Conservation (phyloP, 2,797 vertebrate genomes). For the Poecile montanus region DNA sequence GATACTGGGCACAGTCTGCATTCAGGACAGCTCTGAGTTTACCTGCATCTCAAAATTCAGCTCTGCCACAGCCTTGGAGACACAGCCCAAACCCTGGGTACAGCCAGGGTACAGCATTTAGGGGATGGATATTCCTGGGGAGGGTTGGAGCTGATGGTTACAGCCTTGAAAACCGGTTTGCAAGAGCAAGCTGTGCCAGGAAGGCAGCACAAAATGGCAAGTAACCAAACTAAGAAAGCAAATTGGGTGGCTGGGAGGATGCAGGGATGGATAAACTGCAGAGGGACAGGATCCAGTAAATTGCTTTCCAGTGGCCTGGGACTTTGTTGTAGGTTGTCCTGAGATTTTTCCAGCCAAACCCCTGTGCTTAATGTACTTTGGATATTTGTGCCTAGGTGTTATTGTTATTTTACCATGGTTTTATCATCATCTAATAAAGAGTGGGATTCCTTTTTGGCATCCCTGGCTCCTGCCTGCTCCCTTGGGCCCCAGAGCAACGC, state of each 20-base stretch:
- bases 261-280: neutral
- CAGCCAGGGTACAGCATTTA: neutral
- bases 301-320: neutral
- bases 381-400: neutral
- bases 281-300: neutral
- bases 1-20: fast-evolving
- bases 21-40: neutral
- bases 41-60: neutral
- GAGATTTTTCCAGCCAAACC: neutral
- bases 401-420: slow-evolving; percentile 8
- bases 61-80: neutral
- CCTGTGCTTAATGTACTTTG: fast-evolving
- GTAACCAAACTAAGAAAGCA: neutral
- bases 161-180: neutral
- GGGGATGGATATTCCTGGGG: neutral
- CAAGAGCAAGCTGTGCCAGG: neutral
- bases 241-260: neutral
- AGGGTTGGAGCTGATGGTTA: fast-evolving
- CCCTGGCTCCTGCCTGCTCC: fast-evolving
- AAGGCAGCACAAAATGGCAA: neutral
- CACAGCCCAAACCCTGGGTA: neutral
- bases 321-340: neutral
- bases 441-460: neutral
- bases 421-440: neutral
- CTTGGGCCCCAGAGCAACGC: fast-evolving